Percentiles rank a stretch among this genome's conserved stretches.
Conservation (phyloP, 35 echinoderm and acorn worm species). For the Holothuria glaberrima region DNA sequence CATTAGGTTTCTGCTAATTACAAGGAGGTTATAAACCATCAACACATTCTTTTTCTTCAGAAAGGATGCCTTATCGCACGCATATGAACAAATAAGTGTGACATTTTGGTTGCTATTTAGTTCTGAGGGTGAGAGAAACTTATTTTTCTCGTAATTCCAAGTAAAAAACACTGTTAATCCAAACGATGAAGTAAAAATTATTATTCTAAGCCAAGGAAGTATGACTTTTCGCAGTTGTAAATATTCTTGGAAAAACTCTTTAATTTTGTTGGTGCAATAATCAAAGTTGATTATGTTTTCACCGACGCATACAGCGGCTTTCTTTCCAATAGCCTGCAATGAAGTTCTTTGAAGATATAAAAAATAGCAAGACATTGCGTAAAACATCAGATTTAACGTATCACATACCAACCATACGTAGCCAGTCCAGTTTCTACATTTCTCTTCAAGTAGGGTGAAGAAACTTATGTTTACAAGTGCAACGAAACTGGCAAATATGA, state of each 20-base stretch:
- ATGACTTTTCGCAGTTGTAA: background rate
- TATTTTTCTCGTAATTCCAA: background rate
- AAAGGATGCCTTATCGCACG: constrained; percentile 3
- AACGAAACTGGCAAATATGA: background rate
- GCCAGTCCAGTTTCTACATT: background rate
- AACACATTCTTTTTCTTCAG: background rate
- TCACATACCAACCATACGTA: background rate
- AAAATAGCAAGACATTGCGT: constrained; percentile 18
- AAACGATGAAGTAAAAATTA: constrained; percentile 16
- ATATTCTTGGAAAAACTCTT: constrained; percentile 23
- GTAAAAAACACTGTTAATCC: constrained; percentile 21
- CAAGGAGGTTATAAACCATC: constrained; percentile 10
- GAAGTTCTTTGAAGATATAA: constrained; percentile 3
- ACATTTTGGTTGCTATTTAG: background rate
- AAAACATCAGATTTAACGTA: background rate
- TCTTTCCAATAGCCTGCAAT: background rate
- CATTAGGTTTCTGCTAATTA: constrained; percentile 12
- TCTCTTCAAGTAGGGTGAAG: no score
- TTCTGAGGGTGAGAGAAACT: no score
- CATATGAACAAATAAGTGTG: background rate
- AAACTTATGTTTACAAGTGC: background rate
- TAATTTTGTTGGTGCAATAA: background rate
- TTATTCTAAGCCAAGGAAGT: constrained; percentile 12
- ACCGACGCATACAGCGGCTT: background rate
- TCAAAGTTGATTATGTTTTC: background rate